Base-by-base conservation (phyloP, 2,113 vertebrate genomes). In the Todiramphus saurophagus region DNA sequence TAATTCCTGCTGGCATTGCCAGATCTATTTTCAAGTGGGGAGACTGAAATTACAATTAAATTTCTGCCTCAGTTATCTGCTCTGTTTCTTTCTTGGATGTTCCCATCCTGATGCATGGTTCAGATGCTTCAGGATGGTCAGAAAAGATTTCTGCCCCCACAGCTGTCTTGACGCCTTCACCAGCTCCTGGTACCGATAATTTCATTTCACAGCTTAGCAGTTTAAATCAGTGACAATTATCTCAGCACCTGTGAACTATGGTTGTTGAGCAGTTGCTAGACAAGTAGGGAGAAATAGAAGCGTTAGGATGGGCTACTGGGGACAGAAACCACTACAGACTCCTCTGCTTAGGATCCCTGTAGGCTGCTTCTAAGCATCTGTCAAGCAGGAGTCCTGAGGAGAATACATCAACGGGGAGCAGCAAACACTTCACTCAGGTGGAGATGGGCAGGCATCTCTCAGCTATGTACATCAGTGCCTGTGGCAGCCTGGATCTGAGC, bases 141-240 rank as follows among this genome's bases (percentile, higher is more conserved):
- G 67, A 48, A 62, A 68, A 72, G 37, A 55, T 30, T 83, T n/a
- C 55, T 66, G 75, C 19, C 41, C 51, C 33, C 44, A 76, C 70
- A 87, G 50, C 21, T 88, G 28, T 75, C 44, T 62, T 33, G 59
- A 64, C 44, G 69, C 21, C 41, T 85, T n/a, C 1, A 2, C 20
- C 9, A 88, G 70, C 25, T 86, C 31, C 59, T 83, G 14, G 16
- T 44, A 60, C 10, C 69, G 11, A 31, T 53, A 0, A 80, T 76
- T 93, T 80, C 39, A 55, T 76, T 83, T 90, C 80, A 74, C 39
- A 83, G 13, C 30, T 67, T 74, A 41, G 55, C 21, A 88, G 50
- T 53, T 77, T 66, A 83, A 74, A 94, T 77, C 70, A 62, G 39
- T 69, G 78, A 35, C 78, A 91, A 8, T 41, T 88, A 87, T 50